These are phyloP conservation scores for Nephila pilipes DNA, from an alignment of 1,140 invertebrate species.

Conservation along the genomic window DNA sequence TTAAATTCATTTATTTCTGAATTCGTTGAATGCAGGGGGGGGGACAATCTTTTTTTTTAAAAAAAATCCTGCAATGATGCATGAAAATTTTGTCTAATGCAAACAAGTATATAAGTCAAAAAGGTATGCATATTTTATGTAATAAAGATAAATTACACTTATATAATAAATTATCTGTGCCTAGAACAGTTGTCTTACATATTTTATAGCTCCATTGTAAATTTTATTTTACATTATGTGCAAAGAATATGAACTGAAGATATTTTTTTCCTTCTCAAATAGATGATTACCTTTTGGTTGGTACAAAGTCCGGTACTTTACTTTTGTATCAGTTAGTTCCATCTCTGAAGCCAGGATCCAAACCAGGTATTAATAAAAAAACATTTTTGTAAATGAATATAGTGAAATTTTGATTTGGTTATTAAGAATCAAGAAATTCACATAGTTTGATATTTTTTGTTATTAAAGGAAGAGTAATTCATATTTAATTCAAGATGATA, in stretches of 20 bases:
- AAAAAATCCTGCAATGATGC: no score
- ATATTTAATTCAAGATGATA: no score
- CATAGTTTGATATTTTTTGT: neutral
- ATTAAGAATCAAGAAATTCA: neutral
- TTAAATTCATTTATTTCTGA: no score
- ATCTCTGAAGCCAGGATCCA: constrained; percentile 73
- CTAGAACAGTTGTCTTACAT: neutral
- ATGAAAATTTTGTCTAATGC: no score
- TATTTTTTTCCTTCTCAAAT: constrained; percentile 77
- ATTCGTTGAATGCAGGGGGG: no score
- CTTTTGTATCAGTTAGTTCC: constrained; percentile 88
- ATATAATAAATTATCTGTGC: neutral
- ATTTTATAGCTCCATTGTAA: neutral
- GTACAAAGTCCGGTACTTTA: constrained; percentile 95
- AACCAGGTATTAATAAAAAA: constrained; percentile 76
- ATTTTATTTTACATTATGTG: neutral
- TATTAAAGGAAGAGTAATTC: no score
- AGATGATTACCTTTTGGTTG: constrained; percentile 95
- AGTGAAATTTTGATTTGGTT: neutral
- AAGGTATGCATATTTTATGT: no score
- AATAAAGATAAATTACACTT: neutral
- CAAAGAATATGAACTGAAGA: constrained; percentile 19
- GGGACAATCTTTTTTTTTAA: no score
- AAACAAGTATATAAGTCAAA: no score
- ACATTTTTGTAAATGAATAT: neutral